phyloP scores from a whole-genome alignment of 2,888 invertebrate species.

The Leucophora obtusa region DNA sequence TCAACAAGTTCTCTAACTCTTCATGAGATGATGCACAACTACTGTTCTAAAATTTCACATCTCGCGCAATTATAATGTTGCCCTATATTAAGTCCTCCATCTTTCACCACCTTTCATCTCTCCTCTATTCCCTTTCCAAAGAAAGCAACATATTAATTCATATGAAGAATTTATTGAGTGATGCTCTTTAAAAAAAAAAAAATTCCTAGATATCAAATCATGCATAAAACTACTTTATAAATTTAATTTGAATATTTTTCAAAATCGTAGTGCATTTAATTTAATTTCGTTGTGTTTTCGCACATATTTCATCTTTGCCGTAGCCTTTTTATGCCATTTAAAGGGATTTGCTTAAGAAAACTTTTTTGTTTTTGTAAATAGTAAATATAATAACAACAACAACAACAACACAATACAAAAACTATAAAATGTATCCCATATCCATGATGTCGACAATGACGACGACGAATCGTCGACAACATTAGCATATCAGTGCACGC shows the following conservation, averaged over 20 bases:
- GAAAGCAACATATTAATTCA: no score
- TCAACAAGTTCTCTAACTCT: no score
- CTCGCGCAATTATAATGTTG: no score
- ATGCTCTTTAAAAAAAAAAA: no score
- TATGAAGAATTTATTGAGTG: no score
- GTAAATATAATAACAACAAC: background rate
- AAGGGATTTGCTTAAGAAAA: conserved; percentile 7
- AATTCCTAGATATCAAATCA: no score
- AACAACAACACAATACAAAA: background rate
- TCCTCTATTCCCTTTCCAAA: no score
- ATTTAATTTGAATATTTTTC: background rate
- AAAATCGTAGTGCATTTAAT: background rate
- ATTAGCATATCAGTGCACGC: conserved; percentile 63
- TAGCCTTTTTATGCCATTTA: conserved; percentile 11
- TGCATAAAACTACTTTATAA: no score
- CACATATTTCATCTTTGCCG: conserved; percentile 30
- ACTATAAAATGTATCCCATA: background rate
- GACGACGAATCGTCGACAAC: conserved; percentile 56
- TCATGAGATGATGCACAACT: no score
- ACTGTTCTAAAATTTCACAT: no score
- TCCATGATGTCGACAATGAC: conserved; percentile 24
- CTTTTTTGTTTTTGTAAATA: conserved; percentile 5
- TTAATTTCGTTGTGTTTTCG: background rate
- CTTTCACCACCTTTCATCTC: no score
- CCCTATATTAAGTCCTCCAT: no score